These are phyloP conservation scores for Patella pellucida DNA, from an alignment of 2,888 invertebrate species.

Conservation along the genomic window DNA sequence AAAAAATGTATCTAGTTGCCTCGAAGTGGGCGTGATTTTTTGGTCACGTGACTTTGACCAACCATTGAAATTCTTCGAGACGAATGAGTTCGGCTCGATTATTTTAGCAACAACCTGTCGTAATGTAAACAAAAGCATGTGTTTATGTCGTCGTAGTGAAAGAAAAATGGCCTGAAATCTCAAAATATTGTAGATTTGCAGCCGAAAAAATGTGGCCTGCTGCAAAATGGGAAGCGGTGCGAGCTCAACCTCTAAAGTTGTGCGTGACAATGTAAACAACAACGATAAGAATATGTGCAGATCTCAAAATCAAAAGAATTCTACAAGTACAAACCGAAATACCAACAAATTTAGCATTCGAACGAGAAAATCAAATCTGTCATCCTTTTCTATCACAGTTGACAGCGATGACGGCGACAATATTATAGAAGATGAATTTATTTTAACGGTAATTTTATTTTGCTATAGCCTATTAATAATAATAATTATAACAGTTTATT, in stretches of 20 bases:
- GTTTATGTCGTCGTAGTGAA: not conserved
- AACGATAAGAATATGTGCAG: no score
- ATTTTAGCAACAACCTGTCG: constrained; percentile 17
- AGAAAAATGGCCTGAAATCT: not conserved
- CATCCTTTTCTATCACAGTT: not conserved
- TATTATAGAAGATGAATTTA: constrained; percentile 1
- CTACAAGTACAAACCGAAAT: no score
- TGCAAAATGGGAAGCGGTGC: not conserved
- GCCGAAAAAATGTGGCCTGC: not conserved
- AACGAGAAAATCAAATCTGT: not conserved
- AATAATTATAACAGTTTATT: no score
- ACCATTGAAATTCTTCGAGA: no score
- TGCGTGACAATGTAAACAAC: no score
- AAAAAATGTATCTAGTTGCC: no score
- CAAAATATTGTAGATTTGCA: not conserved
- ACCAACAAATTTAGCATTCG: no score
- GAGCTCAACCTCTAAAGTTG: no score
- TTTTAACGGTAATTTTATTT: not conserved
- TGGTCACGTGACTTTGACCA: no score
- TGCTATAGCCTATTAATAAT: no score
- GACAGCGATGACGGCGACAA: not conserved
- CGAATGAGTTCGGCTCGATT: not conserved
- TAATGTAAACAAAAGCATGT: constrained; percentile 23
- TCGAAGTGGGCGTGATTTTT: no score
- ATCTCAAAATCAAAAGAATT: no score